Base-by-base conservation (phyloP, 2,797 vertebrate species). In the Sternotherus odoratus region DNA sequence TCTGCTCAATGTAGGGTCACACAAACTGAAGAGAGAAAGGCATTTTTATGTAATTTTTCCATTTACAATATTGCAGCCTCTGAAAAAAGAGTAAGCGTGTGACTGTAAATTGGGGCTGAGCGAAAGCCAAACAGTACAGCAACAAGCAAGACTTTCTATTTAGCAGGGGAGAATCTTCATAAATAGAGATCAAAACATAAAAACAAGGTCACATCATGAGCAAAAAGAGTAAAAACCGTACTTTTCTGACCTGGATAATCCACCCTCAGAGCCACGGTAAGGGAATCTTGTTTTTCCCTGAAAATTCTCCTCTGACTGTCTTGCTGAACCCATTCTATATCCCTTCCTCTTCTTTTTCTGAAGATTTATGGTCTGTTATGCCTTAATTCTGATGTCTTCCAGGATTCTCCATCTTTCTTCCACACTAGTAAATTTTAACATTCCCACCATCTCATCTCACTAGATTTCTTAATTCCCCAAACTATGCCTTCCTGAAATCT, bases 1-100 rank as follows among this genome's bases (percentile, higher is more conserved):
- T 95, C 94, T 94, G 96, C 75, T 94, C 53, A 88, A 21, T 90
- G 56, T 86, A 91, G 91, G 87, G 89, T 96, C 90, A 57, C 91
- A 92, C 89, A 69, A 82, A 53, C 53, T 51, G 80, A 12, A 43
- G 53, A 24, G 15, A 63, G n/a, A 3, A 72, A 88, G 50, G 26
- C 5, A 36, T 7, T 92, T 93, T 74, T 46, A 43, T 92, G 82
- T 1, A 43, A 86, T 94, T n/a, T 84, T 92, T 85, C 75, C 56
- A 54, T 82, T 49, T 74, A 74, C 12, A 43, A 46, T 46, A 46
- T 46, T 74, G 23, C 23, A 74, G 43, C 72, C 83, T 57, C 56
- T 60, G 83, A 94, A 66, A 5, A 50, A 26, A 88, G 57, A 82
- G 48, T 78, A 36, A 94, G 39, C 9, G 33, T 33, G 17, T 7